Conservation (phyloP, 2,888 invertebrate genomes). For the Asteroscopus sphinx region DNA sequence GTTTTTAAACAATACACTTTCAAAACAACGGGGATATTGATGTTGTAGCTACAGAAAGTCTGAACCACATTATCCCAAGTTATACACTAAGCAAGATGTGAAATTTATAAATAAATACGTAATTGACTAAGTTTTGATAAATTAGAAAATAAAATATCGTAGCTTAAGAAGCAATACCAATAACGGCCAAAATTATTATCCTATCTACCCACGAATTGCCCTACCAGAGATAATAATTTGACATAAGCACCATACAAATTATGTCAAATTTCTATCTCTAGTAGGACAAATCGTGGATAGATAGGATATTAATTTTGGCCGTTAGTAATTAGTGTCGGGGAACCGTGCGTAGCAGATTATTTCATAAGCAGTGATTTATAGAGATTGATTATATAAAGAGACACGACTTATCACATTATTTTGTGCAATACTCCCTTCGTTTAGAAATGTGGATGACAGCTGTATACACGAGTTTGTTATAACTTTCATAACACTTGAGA, state of each 20-base stretch:
- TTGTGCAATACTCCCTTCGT: conserved; percentile 9
- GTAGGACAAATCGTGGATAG: no score
- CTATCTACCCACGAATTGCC: no score
- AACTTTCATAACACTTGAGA: conserved; percentile 20
- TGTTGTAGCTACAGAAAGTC: not conserved
- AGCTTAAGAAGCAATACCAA: conserved; percentile 15
- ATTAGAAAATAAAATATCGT: not conserved
- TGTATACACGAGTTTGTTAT: conserved; percentile 12
- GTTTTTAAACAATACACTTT: no score
- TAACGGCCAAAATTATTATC: no score
- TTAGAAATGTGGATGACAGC: conserved; percentile 19
- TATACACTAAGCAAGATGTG: conserved; percentile 4
- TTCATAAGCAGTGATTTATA: conserved; percentile 22
- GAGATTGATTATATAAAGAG: conserved; percentile 47
- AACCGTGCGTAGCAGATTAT: conserved; percentile 4
- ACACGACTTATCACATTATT: conserved; percentile 22
- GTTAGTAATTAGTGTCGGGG: not conserved
- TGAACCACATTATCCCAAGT: conserved; percentile 3
- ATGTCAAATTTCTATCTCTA: no score
- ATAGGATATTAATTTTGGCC: no score
- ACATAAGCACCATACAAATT: no score
- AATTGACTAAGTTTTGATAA: conserved; percentile 5
- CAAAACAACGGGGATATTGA: not conserved
- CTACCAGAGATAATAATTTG: no score
- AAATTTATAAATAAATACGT: conserved; percentile 1